Conservation (phyloP, 2,797 vertebrate genomes). For the Rhynchonycteris naso region DNA sequence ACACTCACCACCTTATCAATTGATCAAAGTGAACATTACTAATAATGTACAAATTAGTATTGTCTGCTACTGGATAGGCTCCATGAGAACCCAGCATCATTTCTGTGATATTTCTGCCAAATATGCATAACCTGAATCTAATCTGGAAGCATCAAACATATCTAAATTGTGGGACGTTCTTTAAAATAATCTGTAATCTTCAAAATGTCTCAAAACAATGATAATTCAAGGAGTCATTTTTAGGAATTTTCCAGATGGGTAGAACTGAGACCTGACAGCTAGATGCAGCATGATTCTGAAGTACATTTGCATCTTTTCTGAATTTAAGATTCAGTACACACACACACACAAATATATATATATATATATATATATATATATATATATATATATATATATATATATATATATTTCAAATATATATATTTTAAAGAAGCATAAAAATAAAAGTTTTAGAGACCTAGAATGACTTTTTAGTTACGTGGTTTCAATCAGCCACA, state of each 20-base stretch:
- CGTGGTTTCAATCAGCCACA: background rate
- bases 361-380: too few species aligned
- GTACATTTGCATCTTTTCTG: background rate
- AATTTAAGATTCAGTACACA: background rate
- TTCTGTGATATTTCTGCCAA: background rate
- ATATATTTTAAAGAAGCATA: background rate
- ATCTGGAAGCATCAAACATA: background rate
- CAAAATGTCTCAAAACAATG: background rate
- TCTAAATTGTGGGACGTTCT: background rate
- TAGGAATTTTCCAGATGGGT: background rate
- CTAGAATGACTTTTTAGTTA: background rate
- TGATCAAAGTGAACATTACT: background rate
- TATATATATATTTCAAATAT: too few species aligned
- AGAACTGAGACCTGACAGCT: background rate
- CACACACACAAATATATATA: background rate
- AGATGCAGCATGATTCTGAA: background rate
- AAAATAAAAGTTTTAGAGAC: background rate
- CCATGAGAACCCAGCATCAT: background rate
- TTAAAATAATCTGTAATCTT: background rate
- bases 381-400: too few species aligned
- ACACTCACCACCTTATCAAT: background rate
- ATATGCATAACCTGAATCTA: background rate
- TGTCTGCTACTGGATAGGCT: background rate
- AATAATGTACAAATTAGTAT: background rate
- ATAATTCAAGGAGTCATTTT: background rate